Evolutionary conservation across 1,140 invertebrate species (phyloP).

Genomic region (Lasioglossum baleicum): DNA sequence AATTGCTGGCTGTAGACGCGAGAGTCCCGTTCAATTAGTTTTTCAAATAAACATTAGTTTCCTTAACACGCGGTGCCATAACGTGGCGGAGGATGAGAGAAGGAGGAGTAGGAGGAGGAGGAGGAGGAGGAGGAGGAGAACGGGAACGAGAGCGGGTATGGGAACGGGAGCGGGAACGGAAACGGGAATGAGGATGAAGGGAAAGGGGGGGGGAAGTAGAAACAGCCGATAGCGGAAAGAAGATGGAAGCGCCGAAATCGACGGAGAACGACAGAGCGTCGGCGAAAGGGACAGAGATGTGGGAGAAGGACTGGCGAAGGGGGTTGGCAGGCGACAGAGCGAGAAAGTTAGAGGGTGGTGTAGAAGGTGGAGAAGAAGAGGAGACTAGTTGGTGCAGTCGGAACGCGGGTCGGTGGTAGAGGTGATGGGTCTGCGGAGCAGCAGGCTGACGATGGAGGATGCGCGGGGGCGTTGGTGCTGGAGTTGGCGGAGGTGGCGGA

Average conservation of each 20-base stretch:
- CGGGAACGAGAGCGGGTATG: constrained; percentile 30
- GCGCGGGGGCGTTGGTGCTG: constrained; percentile 23
- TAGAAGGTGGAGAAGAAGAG: constrained; percentile 45
- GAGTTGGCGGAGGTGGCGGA: constrained; percentile 60
- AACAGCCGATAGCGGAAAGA: constrained; percentile 39
- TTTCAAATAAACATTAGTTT: constrained; percentile 82
- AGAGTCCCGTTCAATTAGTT: constrained; percentile 81
- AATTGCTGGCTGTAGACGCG: constrained; percentile 80
- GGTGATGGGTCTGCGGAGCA: constrained; percentile 39
- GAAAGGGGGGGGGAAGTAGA: constrained; percentile 2
- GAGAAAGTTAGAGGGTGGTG: constrained; percentile 46
- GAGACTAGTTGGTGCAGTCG: constrained; percentile 54
- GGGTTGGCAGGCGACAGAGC: constrained; percentile 28
- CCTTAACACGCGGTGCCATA: constrained; percentile 80
- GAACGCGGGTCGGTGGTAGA: constrained; percentile 62
- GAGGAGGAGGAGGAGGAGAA: constrained; percentile 13
- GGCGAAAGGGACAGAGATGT: constrained; percentile 23
- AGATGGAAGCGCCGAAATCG: constrained; percentile 42
- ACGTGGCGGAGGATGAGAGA: constrained; percentile 68
- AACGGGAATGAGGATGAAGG: constrained; percentile 17
- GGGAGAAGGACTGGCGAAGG: background rate
- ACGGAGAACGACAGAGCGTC: constrained; percentile 20
- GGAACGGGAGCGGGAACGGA: background rate
- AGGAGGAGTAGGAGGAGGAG: constrained; percentile 26
- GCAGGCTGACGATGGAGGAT: too few species aligned